These are phyloP conservation scores for Gila orcuttii DNA, from an alignment of 2,113 vertebrate genomes.

Conservation along the genomic window DNA sequence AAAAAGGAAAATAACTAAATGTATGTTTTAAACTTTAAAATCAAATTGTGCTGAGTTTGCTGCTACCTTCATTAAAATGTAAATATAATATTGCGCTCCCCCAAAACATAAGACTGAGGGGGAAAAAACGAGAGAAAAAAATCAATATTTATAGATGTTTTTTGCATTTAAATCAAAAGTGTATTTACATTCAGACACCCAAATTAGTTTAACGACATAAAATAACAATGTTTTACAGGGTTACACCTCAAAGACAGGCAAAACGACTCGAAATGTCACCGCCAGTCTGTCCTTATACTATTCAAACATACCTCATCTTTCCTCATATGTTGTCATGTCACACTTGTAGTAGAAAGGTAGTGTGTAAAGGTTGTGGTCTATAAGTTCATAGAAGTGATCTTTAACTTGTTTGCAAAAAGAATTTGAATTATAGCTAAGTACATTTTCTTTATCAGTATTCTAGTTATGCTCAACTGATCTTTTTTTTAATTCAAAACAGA, in stretches of 20 bases:
- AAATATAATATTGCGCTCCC: constrained; percentile 31
- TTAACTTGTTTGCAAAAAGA: constrained; percentile 13
- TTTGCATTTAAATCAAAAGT: not conserved
- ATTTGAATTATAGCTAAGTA: constrained; percentile 17
- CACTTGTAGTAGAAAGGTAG: constrained; percentile 33
- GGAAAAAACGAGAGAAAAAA: not conserved
- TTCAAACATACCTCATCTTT: constrained; percentile 14
- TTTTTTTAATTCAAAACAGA: not conserved
- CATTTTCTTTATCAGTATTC: not conserved
- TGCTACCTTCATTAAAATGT: constrained; percentile 42
- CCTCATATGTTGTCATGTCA: constrained; percentile 12
- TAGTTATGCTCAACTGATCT: constrained; percentile 29
- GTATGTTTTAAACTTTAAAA: constrained; percentile 44
- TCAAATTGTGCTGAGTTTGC: constrained; percentile 45
- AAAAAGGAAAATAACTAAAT: constrained; percentile 39
- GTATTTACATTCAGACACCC: not conserved
- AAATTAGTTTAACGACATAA: not conserved
- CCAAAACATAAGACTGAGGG: constrained; percentile 13
- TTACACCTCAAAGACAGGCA: constrained; percentile 9
- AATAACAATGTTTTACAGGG: not conserved
- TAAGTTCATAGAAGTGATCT: constrained; percentile 26
- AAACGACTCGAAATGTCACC: not conserved
- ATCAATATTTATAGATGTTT: constrained; percentile 13
- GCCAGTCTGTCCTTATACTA: constrained; percentile 22
- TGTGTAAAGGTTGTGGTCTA: not conserved